phyloP scores from a whole-genome alignment of 1,140 invertebrate species.

The Spodoptera frugiperda region DNA sequence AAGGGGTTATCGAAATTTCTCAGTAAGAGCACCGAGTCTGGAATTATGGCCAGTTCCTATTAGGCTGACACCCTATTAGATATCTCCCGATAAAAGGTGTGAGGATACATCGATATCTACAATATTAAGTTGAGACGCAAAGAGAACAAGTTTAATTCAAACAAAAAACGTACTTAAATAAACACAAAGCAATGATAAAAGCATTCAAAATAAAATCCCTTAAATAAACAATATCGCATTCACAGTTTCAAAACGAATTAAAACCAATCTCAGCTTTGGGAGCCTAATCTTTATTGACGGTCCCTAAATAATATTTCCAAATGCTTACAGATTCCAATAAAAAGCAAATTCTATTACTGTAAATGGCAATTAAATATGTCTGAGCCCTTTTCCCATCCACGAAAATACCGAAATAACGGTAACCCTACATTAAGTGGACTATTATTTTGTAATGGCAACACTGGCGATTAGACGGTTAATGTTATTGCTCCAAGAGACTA shows the following conservation, averaged over 20 bases:
- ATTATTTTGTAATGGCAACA: constrained; percentile 44
- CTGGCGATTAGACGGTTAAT: constrained; percentile 11
- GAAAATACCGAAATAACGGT: not conserved
- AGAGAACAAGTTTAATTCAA: not conserved
- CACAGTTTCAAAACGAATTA: constrained; percentile 1
- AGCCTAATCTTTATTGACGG: not conserved
- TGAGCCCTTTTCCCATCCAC: not conserved
- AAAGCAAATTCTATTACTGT: constrained; percentile 35
- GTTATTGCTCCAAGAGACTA: not conserved
- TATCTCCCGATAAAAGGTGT: too few relatives aligned
- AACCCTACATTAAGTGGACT: not conserved
- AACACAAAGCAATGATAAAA: too few relatives aligned
- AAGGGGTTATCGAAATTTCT: too few relatives aligned
- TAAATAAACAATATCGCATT: constrained; percentile 9
- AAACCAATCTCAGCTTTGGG: not conserved
- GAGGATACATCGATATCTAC: too few relatives aligned
- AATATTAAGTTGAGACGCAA: too few relatives aligned
- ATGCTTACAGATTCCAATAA: constrained; percentile 8
- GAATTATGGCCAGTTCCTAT: too few relatives aligned
- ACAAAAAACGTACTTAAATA: too few relatives aligned
- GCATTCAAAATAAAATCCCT: not conserved
- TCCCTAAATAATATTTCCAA: constrained; percentile 9
- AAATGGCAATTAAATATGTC: constrained; percentile 23
- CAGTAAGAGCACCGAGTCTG: too few relatives aligned
- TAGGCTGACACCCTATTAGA: too few relatives aligned